A percentile compares a stretch with the other conserved stretches of the same genome.
phyloP scores from a whole-genome alignment of 2,888 invertebrate species.

The Lathronympha strigana region DNA sequence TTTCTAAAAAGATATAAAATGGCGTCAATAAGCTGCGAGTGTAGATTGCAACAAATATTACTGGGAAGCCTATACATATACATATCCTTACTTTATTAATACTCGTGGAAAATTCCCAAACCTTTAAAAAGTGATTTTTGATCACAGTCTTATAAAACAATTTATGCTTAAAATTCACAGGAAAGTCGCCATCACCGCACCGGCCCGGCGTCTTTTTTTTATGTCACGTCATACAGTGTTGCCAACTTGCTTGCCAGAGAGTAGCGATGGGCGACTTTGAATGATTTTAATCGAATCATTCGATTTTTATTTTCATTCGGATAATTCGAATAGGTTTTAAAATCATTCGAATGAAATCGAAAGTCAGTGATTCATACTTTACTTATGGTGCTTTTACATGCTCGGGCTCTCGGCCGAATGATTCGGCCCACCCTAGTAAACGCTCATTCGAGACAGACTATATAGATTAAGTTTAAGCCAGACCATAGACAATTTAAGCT shows the following conservation, averaged over 20 bases:
- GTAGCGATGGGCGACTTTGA: no score
- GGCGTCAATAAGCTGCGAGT: slow-evolving; percentile 9
- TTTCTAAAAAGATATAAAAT: slow-evolving; percentile 17
- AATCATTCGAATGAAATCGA: no score
- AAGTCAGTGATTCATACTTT: no score
- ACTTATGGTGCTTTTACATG: no score
- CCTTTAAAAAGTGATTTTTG: background rate
- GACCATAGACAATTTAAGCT: no score
- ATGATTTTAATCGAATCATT: no score
- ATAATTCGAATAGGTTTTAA: no score
- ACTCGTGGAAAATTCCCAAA: background rate
- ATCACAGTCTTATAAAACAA: slow-evolving; percentile 1
- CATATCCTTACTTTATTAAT: slow-evolving; percentile 9
- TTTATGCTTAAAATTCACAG: background rate
- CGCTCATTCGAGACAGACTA: no score
- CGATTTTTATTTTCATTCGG: no score
- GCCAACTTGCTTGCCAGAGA: background rate
- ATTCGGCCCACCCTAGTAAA: no score
- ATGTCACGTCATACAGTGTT: slow-evolving; percentile 8
- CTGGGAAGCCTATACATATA: background rate
- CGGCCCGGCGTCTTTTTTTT: slow-evolving; percentile 20
- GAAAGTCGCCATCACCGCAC: background rate
- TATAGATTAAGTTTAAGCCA: no score
- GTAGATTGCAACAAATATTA: background rate
- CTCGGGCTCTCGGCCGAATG: no score